These are phyloP conservation scores for Hypothenemus hampei DNA, from an alignment of 1,140 invertebrate species.

Conservation along the genomic window DNA sequence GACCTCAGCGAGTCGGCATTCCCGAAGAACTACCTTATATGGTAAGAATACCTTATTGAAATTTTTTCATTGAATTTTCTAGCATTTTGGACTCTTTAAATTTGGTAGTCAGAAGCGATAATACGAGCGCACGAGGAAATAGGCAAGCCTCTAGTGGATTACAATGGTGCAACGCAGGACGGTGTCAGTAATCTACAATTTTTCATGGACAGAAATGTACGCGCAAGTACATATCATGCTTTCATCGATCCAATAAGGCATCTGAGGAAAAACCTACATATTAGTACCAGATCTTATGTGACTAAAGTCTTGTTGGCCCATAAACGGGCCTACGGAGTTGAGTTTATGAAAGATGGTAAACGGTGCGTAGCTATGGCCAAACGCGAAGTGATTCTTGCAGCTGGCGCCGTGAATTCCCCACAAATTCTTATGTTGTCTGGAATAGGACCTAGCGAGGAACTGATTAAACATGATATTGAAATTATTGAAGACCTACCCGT, in stretches of 20 bases:
- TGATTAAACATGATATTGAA: slow-evolving; percentile 43
- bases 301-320: slow-evolving; percentile 51
- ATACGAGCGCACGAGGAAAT: slow-evolving; percentile 52
- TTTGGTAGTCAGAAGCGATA: too few species aligned
- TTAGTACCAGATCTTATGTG: slow-evolving; percentile 46
- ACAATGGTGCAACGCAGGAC: slow-evolving; percentile 59
- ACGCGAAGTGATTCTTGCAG: slow-evolving; percentile 57
- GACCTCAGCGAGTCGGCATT: slow-evolving; percentile 11
- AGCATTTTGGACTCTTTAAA: too few species aligned
- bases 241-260: slow-evolving; percentile 51
- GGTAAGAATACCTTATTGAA: too few species aligned
- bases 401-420: slow-evolving; percentile 48
- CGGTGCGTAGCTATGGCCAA: slow-evolving; percentile 43
- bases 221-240: slow-evolving; percentile 52
- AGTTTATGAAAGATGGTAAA: slow-evolving; percentile 46
- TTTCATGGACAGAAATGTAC: slow-evolving; percentile 51
- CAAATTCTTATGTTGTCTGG: slow-evolving; percentile 57
- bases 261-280: slow-evolving; percentile 53
- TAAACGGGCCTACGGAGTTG: slow-evolving; percentile 57
- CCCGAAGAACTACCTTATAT: slow-evolving; percentile 10
- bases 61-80: too few species aligned
- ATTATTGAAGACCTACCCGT: slow-evolving; percentile 53
- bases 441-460: slow-evolving; percentile 50
- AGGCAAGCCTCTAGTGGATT: slow-evolving; percentile 48
- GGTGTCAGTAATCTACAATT: slow-evolving; percentile 64